Base-by-base conservation (phyloP, 2,797 vertebrate species). In the Peromyscus eremicus region DNA sequence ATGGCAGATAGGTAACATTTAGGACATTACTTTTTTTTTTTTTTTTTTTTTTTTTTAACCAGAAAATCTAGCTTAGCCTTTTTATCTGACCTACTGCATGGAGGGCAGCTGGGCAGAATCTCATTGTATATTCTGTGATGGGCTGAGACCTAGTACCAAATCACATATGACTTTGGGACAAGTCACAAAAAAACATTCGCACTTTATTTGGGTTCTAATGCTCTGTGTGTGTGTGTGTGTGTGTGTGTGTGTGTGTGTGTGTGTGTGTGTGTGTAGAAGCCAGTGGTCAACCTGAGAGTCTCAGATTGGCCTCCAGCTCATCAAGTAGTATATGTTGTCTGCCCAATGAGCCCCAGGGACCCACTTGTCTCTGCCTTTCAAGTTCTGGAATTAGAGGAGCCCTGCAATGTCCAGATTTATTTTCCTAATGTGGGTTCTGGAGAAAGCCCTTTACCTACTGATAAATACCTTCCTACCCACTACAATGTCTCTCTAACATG, bases 101-200 rank as follows among this genome's bases (percentile, higher is more conserved):
- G 32, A 37, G 60, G 27, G 85, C 71, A 88, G 88, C 73, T 73
- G 37, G 60, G 77, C 10, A 32, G 34, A 52, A 57, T 55, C 73
- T 90, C 71, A 19, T 13, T 2, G 0, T 7, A 25, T 46, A 37
- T 14, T 25, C 73, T 83, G 27, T 0, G 0, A 64, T 2, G 25
- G 80, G 85, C 52, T 21, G 14, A 94, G 76, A 37, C 32, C 80
- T 71, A 95, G 81, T 60, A 43, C 25, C 5, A 64, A 94, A 64
- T 43, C 55, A 83, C 29, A 91, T 43, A 52, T 68, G 94, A 19
- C 34, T 70, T 88, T 77, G 17, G 90, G 88, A 91, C 85, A 70
- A 70, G 81, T 37, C 21, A 86, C 46, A 46, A 71, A 90, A 55
- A 73, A 75, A 23, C 17, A 73, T 40, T 55, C 27, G 81, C 49